Evolutionary conservation across 2,113 vertebrate genomes (phyloP), one percentile per base, ranked within the genome.

Genomic region (Lanius ludovicianus): DNA sequence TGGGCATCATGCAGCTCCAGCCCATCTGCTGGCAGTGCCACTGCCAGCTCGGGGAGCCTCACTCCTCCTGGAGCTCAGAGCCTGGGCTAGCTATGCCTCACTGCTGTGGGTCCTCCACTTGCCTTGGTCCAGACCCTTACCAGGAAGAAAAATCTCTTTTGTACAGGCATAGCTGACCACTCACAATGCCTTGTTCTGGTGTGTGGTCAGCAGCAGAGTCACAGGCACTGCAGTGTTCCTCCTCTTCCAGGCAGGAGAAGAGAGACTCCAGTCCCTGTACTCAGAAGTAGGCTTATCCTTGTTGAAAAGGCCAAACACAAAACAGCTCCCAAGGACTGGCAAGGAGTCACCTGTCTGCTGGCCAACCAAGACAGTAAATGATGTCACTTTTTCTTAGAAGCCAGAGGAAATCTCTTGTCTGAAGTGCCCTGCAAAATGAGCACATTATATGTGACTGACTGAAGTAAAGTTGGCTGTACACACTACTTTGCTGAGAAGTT

Each of bases 141-240:
- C 7, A 3, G 25, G 23, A 18, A 56, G 27, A 70, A 63, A 63
- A 82, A 10, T 13, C 15, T 65, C 10, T 39, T 75, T 75, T 52
- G 30, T 10, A 24, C 3, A 39, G 53, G 5, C 11, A 1, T 13
- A 52, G 56, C 0, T 62, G n/a, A 41, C 2, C 14, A 10, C 4
- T 44, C 22, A 27, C 0, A 3, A 39, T 41, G 35, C 50, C 25
- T 30, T 52, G 14, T 46, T 63, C 24, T 0, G 0, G 10, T 4
- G 1, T 2, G 5, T 11, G 1, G 4, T 16, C 50, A 53, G 82
- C 27, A 65, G 41, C 21, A 75, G 33, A 22, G 22, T 14, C 3
- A 7, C 46, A 74, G 25, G 42, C 2, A 1, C 15, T 46, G 35
- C 39, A 55, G 31, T 16, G 15, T 8, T 84, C n/a, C 9, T 53